phyloP scores from a whole-genome alignment of 2,113 vertebrate genomes.

The Cromileptes altivelis region DNA sequence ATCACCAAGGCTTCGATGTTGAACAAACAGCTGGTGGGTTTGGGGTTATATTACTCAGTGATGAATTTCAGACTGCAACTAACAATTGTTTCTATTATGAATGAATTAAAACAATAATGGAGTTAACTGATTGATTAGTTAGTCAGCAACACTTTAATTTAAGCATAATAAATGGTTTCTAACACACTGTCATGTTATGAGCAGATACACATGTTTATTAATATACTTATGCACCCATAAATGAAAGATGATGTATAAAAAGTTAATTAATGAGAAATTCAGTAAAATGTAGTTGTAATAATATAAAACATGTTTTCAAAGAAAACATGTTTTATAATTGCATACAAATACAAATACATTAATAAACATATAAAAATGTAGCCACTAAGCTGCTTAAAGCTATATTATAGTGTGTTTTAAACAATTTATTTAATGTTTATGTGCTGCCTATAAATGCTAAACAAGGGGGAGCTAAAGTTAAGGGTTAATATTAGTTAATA shows the following conservation, averaged over 20 bases:
- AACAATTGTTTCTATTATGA: not conserved
- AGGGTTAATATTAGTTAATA: too few relatives aligned
- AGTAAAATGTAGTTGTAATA: not conserved
- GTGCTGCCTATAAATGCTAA: not conserved
- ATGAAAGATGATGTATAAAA: not conserved
- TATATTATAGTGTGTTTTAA: too few relatives aligned
- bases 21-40: conserved; percentile 44
- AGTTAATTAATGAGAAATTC: not conserved
- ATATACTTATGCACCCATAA: too few relatives aligned
- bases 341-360: not conserved
- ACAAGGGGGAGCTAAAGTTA: too few relatives aligned
- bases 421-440: not conserved
- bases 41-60: not conserved
- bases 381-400: too few relatives aligned
- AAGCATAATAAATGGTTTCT: too few relatives aligned
- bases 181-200: too few relatives aligned
- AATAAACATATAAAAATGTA: too few relatives aligned
- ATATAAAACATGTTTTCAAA: not conserved
- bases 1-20: not conserved
- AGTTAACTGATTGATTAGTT: not conserved
- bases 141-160: not conserved
- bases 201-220: too few relatives aligned
- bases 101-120: not conserved
- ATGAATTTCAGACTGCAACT: not conserved
- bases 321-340: not conserved